Evolutionary conservation across 2,888 invertebrate genomes (phyloP).

Genomic region (Pardosa pseudoannulata): DNA sequence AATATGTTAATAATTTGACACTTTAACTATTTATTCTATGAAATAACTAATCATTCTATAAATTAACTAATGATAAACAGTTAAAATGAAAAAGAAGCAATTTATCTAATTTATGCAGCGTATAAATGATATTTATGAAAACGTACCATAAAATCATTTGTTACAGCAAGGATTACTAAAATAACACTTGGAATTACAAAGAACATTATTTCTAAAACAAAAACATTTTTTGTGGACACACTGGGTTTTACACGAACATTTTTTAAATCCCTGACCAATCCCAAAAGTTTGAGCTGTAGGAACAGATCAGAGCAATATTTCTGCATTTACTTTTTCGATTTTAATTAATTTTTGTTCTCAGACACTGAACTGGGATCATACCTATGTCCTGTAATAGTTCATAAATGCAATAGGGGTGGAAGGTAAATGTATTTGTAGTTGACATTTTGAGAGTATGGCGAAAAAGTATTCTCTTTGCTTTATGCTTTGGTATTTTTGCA

Average conservation of each 20-base stretch:
- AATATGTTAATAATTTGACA: too few species aligned
- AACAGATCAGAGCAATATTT: constrained; percentile 51
- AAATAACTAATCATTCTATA: too few species aligned
- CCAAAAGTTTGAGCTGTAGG: constrained; percentile 58
- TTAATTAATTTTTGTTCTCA: too few species aligned
- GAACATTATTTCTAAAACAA: constrained; percentile 47
- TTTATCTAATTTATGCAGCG: constrained; percentile 64
- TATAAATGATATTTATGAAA: constrained; percentile 60
- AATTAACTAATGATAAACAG: constrained; percentile 44
- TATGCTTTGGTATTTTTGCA: too few species aligned
- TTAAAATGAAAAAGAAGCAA: constrained; percentile 60
- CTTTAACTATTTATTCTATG: too few species aligned
- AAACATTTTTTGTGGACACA: constrained; percentile 56
- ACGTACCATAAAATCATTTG: constrained; percentile 57
- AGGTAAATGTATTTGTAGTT: too few species aligned
- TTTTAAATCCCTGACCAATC: constrained; percentile 43
- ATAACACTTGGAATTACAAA: constrained; percentile 39
- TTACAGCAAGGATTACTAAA: constrained; percentile 47
- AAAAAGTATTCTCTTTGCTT: too few species aligned
- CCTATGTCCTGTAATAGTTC: too few species aligned
- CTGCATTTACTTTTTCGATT: too few species aligned
- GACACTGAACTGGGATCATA: too few species aligned
- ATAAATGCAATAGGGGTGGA: too few species aligned
- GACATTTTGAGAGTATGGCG: too few species aligned
- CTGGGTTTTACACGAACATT: constrained; percentile 59